phyloP scores from a whole-genome alignment of 2,797 vertebrate genomes.

The Ateles fusciceps region DNA sequence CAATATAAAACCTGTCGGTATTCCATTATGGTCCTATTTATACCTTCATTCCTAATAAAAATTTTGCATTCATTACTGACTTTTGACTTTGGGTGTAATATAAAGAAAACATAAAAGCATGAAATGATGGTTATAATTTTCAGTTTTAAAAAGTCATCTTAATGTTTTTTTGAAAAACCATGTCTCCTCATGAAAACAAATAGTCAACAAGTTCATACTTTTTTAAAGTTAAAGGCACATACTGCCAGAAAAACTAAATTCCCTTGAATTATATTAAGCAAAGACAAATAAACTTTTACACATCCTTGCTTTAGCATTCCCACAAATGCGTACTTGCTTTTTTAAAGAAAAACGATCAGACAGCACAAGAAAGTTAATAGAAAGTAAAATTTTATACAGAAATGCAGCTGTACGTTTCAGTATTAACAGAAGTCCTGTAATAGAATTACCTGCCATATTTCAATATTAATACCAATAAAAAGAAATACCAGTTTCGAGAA shows the following conservation, averaged over 20 bases:
- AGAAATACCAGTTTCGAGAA: neutral
- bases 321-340: neutral
- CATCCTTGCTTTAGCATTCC: neutral
- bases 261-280: constrained; percentile 23
- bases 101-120: constrained; percentile 64
- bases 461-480: constrained; percentile 32
- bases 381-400: constrained; percentile 46
- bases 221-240: neutral
- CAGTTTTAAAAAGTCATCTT: neutral
- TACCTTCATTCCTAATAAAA: constrained; percentile 46
- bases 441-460: neutral
- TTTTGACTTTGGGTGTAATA: constrained; percentile 56
- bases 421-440: constrained; percentile 21
- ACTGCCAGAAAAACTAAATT: constrained; percentile 31
- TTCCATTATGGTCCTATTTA: constrained; percentile 55
- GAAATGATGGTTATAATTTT: constrained; percentile 55
- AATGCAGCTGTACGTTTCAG: constrained; percentile 5
- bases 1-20: constrained; percentile 62
- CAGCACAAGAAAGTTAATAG: neutral
- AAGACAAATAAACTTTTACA: constrained; percentile 39
- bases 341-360: neutral
- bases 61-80: constrained; percentile 63
- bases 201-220: constrained; percentile 8
- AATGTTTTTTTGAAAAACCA: neutral
- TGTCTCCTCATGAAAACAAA: constrained; percentile 43